Conservation (phyloP, 2,113 vertebrate genomes). For the Columba janthina region DNA sequence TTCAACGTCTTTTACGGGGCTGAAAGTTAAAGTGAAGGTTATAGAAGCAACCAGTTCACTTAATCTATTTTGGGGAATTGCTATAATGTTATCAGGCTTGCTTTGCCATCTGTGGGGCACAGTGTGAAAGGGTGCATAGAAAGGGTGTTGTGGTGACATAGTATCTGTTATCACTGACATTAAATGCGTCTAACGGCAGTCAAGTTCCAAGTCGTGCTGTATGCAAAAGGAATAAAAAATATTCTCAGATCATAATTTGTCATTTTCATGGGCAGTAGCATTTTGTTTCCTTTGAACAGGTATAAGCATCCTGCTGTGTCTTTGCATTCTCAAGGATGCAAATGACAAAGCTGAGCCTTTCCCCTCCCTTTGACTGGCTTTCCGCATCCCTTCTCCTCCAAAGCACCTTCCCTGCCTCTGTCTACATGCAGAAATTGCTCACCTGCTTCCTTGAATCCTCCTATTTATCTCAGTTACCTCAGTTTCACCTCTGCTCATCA, state of each 20-base stretch:
- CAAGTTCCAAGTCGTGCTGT: background rate
- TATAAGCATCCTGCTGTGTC: background rate
- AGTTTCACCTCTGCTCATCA: background rate
- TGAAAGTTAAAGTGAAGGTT: conserved; percentile 23
- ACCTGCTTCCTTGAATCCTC: background rate
- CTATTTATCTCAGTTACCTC: background rate
- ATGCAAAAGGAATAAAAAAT: background rate
- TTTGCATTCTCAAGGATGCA: background rate
- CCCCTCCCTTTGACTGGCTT: background rate
- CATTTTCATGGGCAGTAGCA: background rate
- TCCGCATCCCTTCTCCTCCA: background rate
- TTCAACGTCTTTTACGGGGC: background rate
- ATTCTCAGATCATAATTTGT: background rate
- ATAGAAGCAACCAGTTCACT: background rate
- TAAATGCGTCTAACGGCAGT: background rate
- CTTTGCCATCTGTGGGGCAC: background rate
- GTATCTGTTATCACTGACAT: background rate
- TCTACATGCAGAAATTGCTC: background rate
- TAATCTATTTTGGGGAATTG: background rate
- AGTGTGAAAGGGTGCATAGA: background rate
- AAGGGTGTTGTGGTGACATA: background rate
- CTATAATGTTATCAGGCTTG: background rate
- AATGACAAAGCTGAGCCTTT: background rate
- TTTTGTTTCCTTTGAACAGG: background rate
- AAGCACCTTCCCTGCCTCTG: background rate